These are phyloP conservation scores for Hippopotamyrus pictus DNA, from an alignment of 2,797 vertebrate species.

Conservation along the genomic window DNA sequence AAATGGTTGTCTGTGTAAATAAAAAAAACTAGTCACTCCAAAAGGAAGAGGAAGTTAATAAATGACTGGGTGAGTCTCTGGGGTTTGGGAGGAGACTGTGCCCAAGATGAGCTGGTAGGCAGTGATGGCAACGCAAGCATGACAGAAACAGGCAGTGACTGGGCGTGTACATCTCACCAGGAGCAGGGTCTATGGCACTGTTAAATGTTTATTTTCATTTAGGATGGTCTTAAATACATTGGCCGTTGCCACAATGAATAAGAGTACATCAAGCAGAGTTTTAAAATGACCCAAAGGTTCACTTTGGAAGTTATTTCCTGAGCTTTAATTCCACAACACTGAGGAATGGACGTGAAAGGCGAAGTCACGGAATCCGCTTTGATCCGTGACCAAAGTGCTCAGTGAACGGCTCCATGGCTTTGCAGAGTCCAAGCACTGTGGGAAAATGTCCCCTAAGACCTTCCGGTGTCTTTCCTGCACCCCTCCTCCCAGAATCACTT, in stretches of 20 bases:
- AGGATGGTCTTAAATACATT: background rate
- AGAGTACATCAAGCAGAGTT: background rate
- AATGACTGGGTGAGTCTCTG: too few relatives aligned
- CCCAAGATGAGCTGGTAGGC: background rate
- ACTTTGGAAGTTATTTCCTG: background rate
- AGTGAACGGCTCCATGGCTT: background rate
- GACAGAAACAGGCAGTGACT: background rate
- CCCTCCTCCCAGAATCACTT: background rate
- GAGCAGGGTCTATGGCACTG: background rate
- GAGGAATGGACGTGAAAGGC: background rate
- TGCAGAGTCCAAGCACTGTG: background rate
- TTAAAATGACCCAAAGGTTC: background rate
- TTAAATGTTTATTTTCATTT: background rate
- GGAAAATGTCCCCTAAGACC: background rate
- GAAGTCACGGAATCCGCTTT: background rate
- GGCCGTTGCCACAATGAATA: background rate
- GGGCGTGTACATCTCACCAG: background rate
- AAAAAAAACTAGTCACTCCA: background rate
- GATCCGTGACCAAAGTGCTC: background rate
- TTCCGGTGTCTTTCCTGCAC: background rate
- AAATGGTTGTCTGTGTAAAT: background rate
- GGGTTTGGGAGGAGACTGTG: background rate
- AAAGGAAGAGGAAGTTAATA: background rate
- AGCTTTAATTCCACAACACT: background rate
- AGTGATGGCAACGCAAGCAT: background rate